These are phyloP conservation scores for Lagodon rhomboides DNA, from an alignment of 2,797 vertebrate species.

Conservation along the genomic window DNA sequence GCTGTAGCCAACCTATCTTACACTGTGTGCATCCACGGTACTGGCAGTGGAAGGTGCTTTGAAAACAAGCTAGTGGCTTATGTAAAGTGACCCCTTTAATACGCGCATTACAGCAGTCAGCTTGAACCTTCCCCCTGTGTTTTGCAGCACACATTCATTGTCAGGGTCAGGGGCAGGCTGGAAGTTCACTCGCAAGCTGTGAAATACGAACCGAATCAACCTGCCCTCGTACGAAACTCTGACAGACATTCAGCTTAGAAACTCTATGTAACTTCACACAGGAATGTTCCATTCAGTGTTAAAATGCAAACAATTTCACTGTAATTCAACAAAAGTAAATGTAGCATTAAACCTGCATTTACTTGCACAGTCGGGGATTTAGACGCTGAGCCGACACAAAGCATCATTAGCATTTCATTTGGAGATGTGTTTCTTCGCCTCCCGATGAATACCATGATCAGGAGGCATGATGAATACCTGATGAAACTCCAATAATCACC, in stretches of 20 bases:
- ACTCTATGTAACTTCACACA: constrained; percentile 1
- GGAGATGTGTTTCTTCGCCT: background rate
- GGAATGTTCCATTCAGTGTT: background rate
- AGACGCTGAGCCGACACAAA: background rate
- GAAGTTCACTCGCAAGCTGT: constrained; percentile 10
- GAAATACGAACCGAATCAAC: background rate
- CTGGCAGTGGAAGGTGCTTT: constrained; percentile 30
- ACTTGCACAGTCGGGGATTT: background rate
- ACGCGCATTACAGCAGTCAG: constrained; percentile 21
- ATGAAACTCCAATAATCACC: background rate
- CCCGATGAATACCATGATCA: background rate
- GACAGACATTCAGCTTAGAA: background rate
- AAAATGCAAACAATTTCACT: background rate
- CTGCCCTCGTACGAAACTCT: constrained; percentile 2
- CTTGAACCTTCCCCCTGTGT: background rate
- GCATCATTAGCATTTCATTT: background rate
- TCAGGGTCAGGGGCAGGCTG: constrained; percentile 1
- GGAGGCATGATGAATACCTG: too few relatives aligned
- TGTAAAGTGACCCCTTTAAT: constrained; percentile 46
- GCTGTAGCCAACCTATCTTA: constrained; percentile 26
- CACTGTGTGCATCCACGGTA: constrained; percentile 16
- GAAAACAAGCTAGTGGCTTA: constrained; percentile 43
- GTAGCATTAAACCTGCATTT: background rate
- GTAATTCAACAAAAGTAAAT: constrained; percentile 1
- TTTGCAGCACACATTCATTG: constrained; percentile 9